Conservation (phyloP, 2,888 invertebrate genomes). For the Stegophylla sp. region DNA sequence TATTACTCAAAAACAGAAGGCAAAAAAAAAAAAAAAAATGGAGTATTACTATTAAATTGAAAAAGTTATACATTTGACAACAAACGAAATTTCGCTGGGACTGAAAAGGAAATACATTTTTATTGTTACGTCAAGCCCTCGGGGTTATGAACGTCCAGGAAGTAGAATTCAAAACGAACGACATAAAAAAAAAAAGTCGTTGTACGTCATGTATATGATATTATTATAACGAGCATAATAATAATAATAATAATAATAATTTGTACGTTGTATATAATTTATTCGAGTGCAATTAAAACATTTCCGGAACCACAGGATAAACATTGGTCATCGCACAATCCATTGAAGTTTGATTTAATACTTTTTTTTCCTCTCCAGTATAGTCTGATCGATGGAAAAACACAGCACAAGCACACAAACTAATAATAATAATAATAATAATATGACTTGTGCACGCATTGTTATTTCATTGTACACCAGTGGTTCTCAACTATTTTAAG, state of each 20-base stretch:
- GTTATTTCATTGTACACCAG: too few relatives aligned
- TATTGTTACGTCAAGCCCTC: background rate
- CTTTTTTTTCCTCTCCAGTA: too few relatives aligned
- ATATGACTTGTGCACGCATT: too few relatives aligned
- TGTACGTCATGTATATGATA: background rate
- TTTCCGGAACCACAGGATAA: background rate
- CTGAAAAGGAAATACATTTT: constrained; percentile 4
- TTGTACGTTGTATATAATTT: background rate
- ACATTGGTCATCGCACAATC: background rate
- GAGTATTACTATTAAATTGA: constrained; percentile 31
- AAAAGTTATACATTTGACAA: constrained; percentile 37
- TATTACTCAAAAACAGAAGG: background rate
- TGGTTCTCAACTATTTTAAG: too few relatives aligned
- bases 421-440: too few relatives aligned
- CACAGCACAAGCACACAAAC: too few relatives aligned
- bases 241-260: too few relatives aligned
- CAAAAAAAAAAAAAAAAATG: constrained; percentile 19
- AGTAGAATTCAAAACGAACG: background rate
- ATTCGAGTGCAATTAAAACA: background rate
- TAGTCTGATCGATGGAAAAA: too few relatives aligned
- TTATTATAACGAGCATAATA: too few relatives aligned
- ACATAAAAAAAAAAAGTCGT: background rate
- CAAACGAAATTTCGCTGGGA: constrained; percentile 6
- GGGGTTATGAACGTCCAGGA: background rate
- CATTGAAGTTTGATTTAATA: background rate